Conservation (phyloP, 1,140 invertebrate species). For the Scylla paramamosain region DNA sequence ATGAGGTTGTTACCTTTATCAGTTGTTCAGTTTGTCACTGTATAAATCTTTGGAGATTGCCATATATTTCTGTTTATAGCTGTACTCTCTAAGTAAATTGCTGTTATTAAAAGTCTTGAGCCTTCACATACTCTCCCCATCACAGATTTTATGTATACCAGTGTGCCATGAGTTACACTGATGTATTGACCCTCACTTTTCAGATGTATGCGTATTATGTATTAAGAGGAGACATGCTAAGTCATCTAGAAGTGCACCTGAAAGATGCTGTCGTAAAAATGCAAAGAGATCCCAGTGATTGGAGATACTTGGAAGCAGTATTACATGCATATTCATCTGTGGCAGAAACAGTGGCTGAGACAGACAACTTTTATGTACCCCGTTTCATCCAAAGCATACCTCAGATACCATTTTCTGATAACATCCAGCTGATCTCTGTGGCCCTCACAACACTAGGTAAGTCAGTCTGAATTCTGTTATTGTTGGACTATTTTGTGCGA, state of each 20-base stretch:
- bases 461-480: neutral
- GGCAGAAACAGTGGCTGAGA: constrained; percentile 77
- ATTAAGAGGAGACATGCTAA: constrained; percentile 76
- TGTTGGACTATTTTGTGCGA: no score
- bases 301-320: constrained; percentile 75
- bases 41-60: no score
- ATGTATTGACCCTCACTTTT: neutral
- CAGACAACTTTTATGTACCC: constrained; percentile 76
- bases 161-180: no score
- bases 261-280: constrained; percentile 76
- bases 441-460: constrained; percentile 76
- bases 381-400: constrained; percentile 77
- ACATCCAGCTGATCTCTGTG: constrained; percentile 77
- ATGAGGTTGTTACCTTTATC: neutral
- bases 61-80: no score
- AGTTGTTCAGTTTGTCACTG: no score
- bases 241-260: constrained; percentile 75
- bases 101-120: no score
- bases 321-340: constrained; percentile 77
- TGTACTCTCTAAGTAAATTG: no score
- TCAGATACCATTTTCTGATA: constrained; percentile 77
- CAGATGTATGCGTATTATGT: constrained; percentile 77
- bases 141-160: no score
- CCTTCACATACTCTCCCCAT: no score
- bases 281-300: constrained; percentile 74